Conservation (phyloP, 2,888 invertebrate genomes). For the Perdita meconis region DNA sequence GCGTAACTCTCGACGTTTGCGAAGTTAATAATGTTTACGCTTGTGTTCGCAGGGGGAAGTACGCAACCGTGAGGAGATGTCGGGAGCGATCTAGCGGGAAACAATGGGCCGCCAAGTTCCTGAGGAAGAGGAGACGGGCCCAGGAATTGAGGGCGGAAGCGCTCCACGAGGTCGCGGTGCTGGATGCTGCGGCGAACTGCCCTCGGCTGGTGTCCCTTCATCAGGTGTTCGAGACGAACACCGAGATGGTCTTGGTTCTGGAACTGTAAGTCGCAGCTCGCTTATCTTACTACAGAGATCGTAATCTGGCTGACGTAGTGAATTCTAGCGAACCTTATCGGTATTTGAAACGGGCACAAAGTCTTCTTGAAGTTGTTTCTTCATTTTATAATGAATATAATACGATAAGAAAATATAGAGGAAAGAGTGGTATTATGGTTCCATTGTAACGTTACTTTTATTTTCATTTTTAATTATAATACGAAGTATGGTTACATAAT, state of each 20-base stretch:
- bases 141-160: slow-evolving; percentile 86
- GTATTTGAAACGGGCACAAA: neutral
- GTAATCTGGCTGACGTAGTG: neutral
- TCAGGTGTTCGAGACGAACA: slow-evolving; percentile 86
- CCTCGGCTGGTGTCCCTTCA: slow-evolving; percentile 86
- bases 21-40: neutral
- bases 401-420: no score
- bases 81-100: slow-evolving; percentile 93
- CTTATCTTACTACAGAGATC: neutral
- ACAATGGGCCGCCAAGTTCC: slow-evolving; percentile 98
- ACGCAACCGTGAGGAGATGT: slow-evolving; percentile 97
- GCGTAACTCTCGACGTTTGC: neutral
- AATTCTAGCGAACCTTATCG: slow-evolving; percentile 2
- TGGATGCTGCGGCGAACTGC: slow-evolving; percentile 85
- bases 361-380: neutral
- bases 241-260: slow-evolving; percentile 87
- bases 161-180: slow-evolving; percentile 85
- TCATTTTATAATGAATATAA: neutral
- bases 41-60: slow-evolving; percentile 93
- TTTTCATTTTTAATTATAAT: no score
- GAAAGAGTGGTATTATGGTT: no score
- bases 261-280: slow-evolving; percentile 85
- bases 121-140: slow-evolving; percentile 95
- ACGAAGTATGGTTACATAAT: no score
- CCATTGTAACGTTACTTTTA: no score